phyloP scores from a whole-genome alignment of 2,797 vertebrate species.

The Eleutherodactylus coqui region DNA sequence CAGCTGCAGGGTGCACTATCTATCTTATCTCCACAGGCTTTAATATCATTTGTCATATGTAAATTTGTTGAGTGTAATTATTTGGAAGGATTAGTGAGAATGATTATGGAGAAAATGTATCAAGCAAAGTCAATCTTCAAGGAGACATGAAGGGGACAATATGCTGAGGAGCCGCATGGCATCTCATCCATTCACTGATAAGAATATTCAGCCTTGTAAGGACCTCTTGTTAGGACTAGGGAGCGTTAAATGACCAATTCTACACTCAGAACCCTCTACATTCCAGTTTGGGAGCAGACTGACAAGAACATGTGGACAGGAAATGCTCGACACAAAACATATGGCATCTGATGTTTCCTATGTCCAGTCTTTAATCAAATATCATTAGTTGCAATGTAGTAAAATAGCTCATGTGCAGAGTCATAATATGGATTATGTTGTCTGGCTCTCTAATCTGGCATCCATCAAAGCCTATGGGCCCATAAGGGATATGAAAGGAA shows the following conservation, averaged over 20 bases:
- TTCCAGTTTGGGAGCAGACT: neutral
- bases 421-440: no score
- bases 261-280: neutral
- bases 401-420: neutral
- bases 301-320: slow-evolving; percentile 30
- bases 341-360: neutral
- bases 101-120: neutral
- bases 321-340: slow-evolving; percentile 20
- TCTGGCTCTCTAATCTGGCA: neutral
- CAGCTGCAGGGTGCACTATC: neutral
- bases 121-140: neutral
- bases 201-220: neutral
- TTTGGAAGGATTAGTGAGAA: slow-evolving; percentile 16
- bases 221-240: neutral
- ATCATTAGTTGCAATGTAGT: neutral
- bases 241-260: neutral
- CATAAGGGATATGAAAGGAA: no score
- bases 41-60: slow-evolving; percentile 28
- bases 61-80: neutral
- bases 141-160: slow-evolving; percentile 22
- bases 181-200: neutral
- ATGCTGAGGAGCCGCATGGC: neutral
- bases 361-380: neutral
- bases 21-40: slow-evolving; percentile 16
- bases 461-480: no score